Conservation (phyloP, 1,140 invertebrate genomes). For the Drosophila mayri region DNA sequence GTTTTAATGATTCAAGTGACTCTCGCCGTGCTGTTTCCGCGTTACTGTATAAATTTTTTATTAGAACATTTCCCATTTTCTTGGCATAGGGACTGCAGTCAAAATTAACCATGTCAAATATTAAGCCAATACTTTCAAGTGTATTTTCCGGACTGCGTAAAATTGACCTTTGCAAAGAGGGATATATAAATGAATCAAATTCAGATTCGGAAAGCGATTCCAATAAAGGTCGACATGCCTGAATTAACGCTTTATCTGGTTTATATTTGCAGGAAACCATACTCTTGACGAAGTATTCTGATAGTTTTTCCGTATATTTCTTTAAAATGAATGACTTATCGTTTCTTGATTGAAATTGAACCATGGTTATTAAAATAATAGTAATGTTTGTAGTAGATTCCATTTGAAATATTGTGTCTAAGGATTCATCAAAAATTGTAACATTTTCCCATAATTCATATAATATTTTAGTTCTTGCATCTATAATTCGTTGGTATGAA, state of each 20-base stretch:
- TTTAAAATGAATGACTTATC: constrained; percentile 81
- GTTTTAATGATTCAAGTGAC: constrained; percentile 89
- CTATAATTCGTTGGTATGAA: constrained; percentile 56
- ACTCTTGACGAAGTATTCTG: constrained; percentile 92
- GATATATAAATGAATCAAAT: constrained; percentile 91
- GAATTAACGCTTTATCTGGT: constrained; percentile 89
- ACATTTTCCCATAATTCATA: constrained; percentile 74
- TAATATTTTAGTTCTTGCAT: constrained; percentile 70
- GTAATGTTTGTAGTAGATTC: constrained; percentile 61
- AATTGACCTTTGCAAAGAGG: constrained; percentile 95
- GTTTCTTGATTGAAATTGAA: constrained; percentile 48
- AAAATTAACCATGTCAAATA: constrained; percentile 90
- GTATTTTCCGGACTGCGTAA: constrained; percentile 97
- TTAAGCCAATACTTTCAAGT: constrained; percentile 91
- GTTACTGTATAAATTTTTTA: constrained; percentile 92
- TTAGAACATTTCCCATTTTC: constrained; percentile 93
- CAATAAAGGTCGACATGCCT: constrained; percentile 88
- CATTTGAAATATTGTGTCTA: constrained; percentile 59
- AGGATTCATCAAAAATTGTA: constrained; percentile 56
- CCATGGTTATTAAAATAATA: constrained; percentile 64
- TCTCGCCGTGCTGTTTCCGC: constrained; percentile 91
- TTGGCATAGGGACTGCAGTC: constrained; percentile 92
- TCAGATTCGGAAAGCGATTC: constrained; percentile 89
- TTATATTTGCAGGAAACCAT: constrained; percentile 92
- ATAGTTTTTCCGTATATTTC: constrained; percentile 85